phyloP scores from a whole-genome alignment of 2,113 vertebrate genomes.

The Edolisoma coerulescens region DNA sequence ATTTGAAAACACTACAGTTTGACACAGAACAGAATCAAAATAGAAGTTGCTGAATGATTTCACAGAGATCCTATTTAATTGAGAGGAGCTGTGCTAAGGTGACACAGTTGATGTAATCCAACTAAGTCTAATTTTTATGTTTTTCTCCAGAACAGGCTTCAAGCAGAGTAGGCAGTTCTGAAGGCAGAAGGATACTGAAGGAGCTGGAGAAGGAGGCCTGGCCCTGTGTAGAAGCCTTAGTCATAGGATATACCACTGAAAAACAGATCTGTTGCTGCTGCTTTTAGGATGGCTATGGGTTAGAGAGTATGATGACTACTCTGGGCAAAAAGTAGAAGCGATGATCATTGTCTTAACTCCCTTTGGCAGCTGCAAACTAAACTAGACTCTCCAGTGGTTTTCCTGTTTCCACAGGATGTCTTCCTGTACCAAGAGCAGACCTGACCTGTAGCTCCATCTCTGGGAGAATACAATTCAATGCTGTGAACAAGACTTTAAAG shows the following conservation, averaged over 20 bases:
- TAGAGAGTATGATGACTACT: background rate
- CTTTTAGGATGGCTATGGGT: background rate
- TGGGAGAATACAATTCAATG: background rate
- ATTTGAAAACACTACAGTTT: background rate
- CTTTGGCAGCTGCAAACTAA: background rate
- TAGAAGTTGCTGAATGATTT: background rate
- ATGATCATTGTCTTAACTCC: background rate
- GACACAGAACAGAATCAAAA: background rate
- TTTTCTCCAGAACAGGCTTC: background rate
- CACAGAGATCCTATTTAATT: background rate
- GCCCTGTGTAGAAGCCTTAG: background rate
- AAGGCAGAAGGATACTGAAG: background rate
- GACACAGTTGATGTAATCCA: background rate
- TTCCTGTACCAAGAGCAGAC: background rate
- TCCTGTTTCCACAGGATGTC: background rate
- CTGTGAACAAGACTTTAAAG: background rate
- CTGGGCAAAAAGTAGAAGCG: background rate
- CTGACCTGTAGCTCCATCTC: background rate
- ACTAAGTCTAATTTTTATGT: background rate
- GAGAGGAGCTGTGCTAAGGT: background rate
- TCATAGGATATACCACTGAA: background rate
- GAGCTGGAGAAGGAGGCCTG: background rate
- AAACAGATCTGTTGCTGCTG: background rate
- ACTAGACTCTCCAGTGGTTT: background rate
- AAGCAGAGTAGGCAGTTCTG: background rate